Percentiles rank a stretch among this genome's conserved stretches.
These are phyloP conservation scores for Spinus olivaceus DNA, from an alignment of 2,797 vertebrate genomes.

Conservation along the genomic window DNA sequence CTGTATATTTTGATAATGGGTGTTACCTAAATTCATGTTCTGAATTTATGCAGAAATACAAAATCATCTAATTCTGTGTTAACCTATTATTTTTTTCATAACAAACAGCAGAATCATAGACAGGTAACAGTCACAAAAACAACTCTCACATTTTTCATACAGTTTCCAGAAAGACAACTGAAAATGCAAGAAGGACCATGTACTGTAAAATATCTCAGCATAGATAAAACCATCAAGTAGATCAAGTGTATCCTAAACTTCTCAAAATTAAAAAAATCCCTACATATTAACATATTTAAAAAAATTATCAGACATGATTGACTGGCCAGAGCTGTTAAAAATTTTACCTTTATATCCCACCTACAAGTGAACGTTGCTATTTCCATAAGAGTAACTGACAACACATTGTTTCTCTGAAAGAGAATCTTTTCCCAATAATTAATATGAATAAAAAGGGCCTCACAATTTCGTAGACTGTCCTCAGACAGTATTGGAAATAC, in stretches of 20 bases:
- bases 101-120: background rate
- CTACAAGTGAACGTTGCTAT: background rate
- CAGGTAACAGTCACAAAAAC: background rate
- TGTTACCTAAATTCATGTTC: background rate
- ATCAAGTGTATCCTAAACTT: background rate
- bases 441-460: background rate
- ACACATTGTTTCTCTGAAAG: background rate
- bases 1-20: background rate
- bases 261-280: background rate
- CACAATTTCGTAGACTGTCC: background rate
- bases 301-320: background rate
- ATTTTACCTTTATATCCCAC: background rate
- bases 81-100: background rate
- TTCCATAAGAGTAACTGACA: background rate
- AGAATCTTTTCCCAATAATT: background rate
- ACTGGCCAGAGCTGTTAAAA: background rate
- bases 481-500: background rate
- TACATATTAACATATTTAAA: background rate
- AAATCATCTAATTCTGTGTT: background rate
- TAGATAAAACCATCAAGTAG: background rate
- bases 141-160: background rate
- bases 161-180: background rate
- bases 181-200: background rate
- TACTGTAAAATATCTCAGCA: background rate
- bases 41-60: background rate